Conservation (phyloP, 2,113 vertebrate species). For the Aptenodytes forsteri region DNA sequence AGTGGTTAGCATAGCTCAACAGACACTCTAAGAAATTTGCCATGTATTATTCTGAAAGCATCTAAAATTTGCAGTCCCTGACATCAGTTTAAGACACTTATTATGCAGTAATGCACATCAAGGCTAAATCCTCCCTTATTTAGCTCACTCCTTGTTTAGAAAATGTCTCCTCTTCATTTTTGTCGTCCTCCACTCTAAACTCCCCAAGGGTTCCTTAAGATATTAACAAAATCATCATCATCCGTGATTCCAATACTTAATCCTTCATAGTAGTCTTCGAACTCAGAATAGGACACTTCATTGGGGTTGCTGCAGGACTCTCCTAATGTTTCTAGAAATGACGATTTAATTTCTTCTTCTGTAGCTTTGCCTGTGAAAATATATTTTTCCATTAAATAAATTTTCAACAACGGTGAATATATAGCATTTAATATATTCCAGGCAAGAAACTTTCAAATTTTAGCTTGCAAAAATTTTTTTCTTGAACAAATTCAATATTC, state of each 20-base stretch:
- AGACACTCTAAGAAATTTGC: neutral
- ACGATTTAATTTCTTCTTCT: slow-evolving; percentile 75
- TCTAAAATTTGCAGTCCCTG: neutral
- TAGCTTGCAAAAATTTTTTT: neutral
- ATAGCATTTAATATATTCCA: neutral
- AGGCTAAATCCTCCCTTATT: neutral
- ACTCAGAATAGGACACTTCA: slow-evolving; percentile 81
- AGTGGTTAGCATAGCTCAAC: neutral
- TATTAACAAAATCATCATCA: slow-evolving; percentile 79
- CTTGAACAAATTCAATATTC: neutral
- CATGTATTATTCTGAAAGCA: neutral
- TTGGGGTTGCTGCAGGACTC: slow-evolving; percentile 64
- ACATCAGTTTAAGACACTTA: neutral
- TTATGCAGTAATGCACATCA: neutral
- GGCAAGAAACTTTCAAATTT: neutral
- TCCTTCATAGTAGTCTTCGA: slow-evolving; percentile 86
- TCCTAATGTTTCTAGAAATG: slow-evolving; percentile 77
- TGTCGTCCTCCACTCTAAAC: slow-evolving; percentile 62
- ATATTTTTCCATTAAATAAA: slow-evolving; percentile 1
- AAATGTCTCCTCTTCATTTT: neutral
- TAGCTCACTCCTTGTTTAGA: neutral
- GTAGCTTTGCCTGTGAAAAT: slow-evolving; percentile 71
- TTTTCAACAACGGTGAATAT: neutral
- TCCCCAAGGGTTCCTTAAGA: slow-evolving; percentile 78
- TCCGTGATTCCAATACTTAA: slow-evolving; percentile 74